Evolutionary conservation across 2,888 invertebrate genomes (phyloP), one percentile per base, ranked within the genome.

Genomic region (Cybosia mesomella): DNA sequence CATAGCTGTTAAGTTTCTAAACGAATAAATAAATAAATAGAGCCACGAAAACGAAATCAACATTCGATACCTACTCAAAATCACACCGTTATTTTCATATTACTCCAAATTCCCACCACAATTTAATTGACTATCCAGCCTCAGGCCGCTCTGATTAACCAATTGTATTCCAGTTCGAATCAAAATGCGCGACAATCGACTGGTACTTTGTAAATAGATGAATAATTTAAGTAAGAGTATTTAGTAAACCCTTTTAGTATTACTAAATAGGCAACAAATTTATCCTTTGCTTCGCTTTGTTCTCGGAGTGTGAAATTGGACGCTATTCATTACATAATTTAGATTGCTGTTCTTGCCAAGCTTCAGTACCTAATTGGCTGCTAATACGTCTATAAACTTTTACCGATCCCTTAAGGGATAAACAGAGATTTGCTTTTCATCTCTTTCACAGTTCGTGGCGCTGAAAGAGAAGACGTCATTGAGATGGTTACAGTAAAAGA

Each of bases 171-270:
- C 34, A 36, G 58, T 43, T 54, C 39, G 24, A 68, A 70, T 73
- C 64, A 64, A 68, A 67, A 71, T 71, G 39, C 58, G 61, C 39
- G 58, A 58, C 72, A 81, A 79, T 81, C 75, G 78, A 62, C 64
- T n/a, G n/a, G n/a, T n/a, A 63, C 66, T 73, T 53, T 21, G 70
- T 71, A 70, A 77, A 75, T 67, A 70, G n/a, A 39, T 60, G 55
- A 58, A 57, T 58, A 63, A 55, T 58, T 43, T 36, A 13, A 66
- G 39, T 49, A 24, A 43, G 53, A 49, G 58, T 70, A 67, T 67
- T 67, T 63, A 57, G 57, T 43, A 68, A 67, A 43, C 49, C 64
- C 57, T 61, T 22, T 43, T 43, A 18, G 43, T 54, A 21, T 61
- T 32, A 32, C 43, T 57, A 32, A 61, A 57, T 49, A 49, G 54